These are phyloP conservation scores for Brachyhypopomus gauderio DNA, from an alignment of 2,113 vertebrate genomes.

Conservation along the genomic window DNA sequence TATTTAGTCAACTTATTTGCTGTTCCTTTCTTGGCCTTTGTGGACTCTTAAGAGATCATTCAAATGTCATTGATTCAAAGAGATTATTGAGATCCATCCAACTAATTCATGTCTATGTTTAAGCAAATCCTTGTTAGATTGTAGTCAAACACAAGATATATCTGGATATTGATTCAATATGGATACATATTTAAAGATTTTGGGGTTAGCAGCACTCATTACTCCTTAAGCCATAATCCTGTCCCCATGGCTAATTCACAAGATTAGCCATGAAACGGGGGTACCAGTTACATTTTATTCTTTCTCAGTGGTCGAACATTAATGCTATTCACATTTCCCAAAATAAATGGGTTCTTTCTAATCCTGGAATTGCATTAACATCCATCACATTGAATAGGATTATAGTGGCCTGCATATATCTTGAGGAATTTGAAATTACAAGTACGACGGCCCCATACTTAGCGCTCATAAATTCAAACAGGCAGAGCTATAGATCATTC, in stretches of 20 bases:
- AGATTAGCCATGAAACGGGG: conserved; percentile 40
- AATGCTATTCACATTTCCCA: conserved; percentile 53
- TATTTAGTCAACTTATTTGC: conserved; percentile 16
- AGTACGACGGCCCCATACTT: conserved; percentile 43
- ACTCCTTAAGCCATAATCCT: conserved; percentile 10
- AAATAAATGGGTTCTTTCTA: conserved; percentile 56
- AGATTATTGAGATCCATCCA: conserved; percentile 22
- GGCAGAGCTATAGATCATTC: conserved; percentile 49
- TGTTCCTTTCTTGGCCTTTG: neutral
- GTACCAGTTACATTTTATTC: conserved; percentile 22
- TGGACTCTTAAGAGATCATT: conserved; percentile 17
- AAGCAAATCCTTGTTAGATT: conserved; percentile 6
- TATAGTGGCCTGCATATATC: conserved; percentile 43
- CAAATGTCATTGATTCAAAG: conserved; percentile 7
- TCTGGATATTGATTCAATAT: neutral
- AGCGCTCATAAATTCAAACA: conserved; percentile 53
- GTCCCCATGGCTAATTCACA: conserved; percentile 36
- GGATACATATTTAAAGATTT: conserved; percentile 15
- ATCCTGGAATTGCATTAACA: conserved; percentile 57
- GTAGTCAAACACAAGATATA: conserved; percentile 29
- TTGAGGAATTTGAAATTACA: conserved; percentile 49
- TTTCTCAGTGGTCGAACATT: conserved; percentile 48
- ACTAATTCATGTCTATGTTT: conserved; percentile 30
- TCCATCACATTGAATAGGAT: conserved; percentile 56
- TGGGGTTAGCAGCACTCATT: conserved; percentile 35